Percentiles rank a stretch among this genome's conserved stretches.
These are phyloP conservation scores for Pteromalus puparum DNA, from an alignment of 1,140 invertebrate species.

Conservation along the genomic window DNA sequence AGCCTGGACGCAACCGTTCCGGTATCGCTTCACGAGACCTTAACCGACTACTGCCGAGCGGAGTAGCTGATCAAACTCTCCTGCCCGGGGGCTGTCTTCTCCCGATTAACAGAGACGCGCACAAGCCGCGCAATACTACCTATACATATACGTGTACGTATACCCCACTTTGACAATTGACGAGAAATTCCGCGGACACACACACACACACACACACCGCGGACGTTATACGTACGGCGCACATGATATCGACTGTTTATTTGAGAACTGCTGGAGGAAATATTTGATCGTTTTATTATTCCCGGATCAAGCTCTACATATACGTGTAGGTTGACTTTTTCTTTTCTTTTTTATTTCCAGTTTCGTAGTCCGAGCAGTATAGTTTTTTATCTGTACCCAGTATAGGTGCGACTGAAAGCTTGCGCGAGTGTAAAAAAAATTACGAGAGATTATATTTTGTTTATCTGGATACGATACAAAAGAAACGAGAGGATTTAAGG, in stretches of 20 bases:
- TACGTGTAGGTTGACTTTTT: not conserved
- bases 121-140: not conserved
- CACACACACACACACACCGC: too few species aligned
- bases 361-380: not conserved
- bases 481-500: not conserved
- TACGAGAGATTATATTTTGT: not conserved
- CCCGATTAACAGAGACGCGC: not conserved
- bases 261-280: not conserved
- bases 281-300: not conserved
- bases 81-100: not conserved
- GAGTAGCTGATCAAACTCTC: slow-evolving; percentile 20
- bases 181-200: not conserved
- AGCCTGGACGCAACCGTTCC: slow-evolving; percentile 70
- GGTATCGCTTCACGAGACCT: slow-evolving; percentile 74
- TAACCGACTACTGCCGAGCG: slow-evolving; percentile 51
- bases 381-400: too few species aligned
- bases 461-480: not conserved
- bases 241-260: not conserved
- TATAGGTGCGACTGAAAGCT: not conserved
- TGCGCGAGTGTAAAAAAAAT: not conserved
- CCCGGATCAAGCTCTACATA: too few species aligned
- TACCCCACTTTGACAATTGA: not conserved
- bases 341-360: not conserved
- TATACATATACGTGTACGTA: not conserved
- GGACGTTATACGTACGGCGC: too few species aligned